phyloP scores from a whole-genome alignment of 2,888 invertebrate genomes.

The Protophormia terraenovae region DNA sequence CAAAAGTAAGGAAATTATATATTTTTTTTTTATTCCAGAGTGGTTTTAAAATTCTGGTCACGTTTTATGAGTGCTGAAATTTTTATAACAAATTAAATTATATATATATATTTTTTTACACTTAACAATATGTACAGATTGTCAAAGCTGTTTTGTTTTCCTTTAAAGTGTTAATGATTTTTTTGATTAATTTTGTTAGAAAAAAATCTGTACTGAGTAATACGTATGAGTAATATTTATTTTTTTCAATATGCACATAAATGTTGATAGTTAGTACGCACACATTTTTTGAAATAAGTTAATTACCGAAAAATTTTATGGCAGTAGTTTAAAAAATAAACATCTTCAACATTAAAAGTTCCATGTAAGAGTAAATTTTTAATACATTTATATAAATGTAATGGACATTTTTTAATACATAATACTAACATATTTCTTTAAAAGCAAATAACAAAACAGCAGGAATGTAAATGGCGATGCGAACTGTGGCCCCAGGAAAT shows the following conservation, averaged over 20 bases:
- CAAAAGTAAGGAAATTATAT: background rate
- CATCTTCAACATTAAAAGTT: no score
- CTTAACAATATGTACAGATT: background rate
- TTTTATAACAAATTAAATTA: constrained; percentile 43
- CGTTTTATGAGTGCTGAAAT: constrained; percentile 57
- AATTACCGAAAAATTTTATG: no score
- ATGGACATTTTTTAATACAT: no score
- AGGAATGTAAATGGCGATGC: no score
- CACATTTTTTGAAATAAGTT: no score
- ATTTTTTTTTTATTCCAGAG: background rate
- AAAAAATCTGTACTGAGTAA: background rate
- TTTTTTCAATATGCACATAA: background rate
- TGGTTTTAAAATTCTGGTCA: constrained; percentile 49
- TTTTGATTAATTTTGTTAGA: background rate
- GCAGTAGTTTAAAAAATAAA: no score
- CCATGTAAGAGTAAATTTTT: no score
- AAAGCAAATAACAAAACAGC: no score
- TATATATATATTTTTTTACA: background rate
- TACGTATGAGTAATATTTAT: background rate
- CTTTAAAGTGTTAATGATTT: constrained; percentile 2
- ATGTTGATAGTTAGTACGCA: background rate
- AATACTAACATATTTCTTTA: no score
- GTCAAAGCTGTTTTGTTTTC: background rate
- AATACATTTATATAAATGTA: no score
- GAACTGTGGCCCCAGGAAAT: no score